Evolutionary conservation across 1,140 invertebrate species (phyloP), one percentile per base, ranked within the genome.

Genomic region (Nylanderia fulva): DNA sequence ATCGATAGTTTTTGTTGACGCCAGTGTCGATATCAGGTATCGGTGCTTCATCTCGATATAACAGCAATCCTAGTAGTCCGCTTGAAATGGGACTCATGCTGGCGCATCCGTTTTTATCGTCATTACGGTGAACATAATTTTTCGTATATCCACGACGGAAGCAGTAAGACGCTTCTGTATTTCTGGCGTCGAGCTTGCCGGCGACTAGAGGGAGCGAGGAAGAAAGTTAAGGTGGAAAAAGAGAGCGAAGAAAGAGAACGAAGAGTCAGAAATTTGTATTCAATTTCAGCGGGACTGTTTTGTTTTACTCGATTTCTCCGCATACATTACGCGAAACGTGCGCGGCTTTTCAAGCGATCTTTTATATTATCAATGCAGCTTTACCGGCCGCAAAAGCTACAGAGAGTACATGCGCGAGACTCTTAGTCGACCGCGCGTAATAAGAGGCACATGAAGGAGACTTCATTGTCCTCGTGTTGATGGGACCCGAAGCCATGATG

Each of bases 241-340:
- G 56, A 15, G 24, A 60, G 27, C n/a, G 24, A 11, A 27, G 29
- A 54, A 45, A 80, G 61, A 74, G 75, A 85, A 54, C 56, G 36
- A n/a, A n/a, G n/a, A 39, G 85, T 18, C 74, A 86, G 86, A 89
- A 92, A 91, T 92, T 91, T 91, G 87, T 92, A 92, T 92, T 92
- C 88, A 91, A 92, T 92, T 92, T 92, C 89, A 89, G 86, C 88
- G 75, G 27, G 77, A 88, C 86, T 91, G 89, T 92, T 92, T 91
- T 91, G 90, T 91, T 92, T 90, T 90, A 91, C 90, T 91, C 87
- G 39, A 85, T 80, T 86, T 79, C 54, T 61, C 82, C 85, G 91
- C 90, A 92, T 91, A 92, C n/a, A 92, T 92, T 92, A 92, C 85
- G 74, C 82, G 54, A 33, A 45, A 92, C 90, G 91, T 92, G 90